Conservation (phyloP, 2,113 vertebrate species). For the Thomomys bottae region DNA sequence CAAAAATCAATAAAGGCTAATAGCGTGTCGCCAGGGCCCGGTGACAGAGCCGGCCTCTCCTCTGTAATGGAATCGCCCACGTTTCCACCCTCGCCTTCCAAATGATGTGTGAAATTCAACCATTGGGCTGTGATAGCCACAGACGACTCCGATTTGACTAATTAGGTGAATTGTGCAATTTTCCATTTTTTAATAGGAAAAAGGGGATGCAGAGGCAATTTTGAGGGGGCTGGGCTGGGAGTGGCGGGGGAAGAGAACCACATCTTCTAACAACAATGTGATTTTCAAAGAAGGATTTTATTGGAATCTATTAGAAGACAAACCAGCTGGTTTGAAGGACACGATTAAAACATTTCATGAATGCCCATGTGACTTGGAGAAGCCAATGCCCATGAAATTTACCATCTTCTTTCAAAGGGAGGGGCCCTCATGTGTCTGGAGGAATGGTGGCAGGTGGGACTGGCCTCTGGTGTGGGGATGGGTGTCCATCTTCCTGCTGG, state of each 20-base stretch:
- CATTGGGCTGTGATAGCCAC: slow-evolving; percentile 72
- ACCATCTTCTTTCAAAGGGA: not conserved
- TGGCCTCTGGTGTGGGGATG: too few species aligned
- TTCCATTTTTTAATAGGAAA: slow-evolving; percentile 76
- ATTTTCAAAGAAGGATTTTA: slow-evolving; percentile 80
- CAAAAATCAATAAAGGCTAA: slow-evolving; percentile 82
- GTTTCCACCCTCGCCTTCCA: slow-evolving; percentile 70
- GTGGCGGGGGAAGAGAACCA: slow-evolving; percentile 23
- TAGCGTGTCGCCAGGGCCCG: slow-evolving; percentile 55
- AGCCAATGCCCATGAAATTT: not conserved
- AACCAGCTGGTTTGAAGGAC: slow-evolving; percentile 69
- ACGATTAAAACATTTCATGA: slow-evolving; percentile 82
- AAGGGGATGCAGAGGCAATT: slow-evolving; percentile 61
- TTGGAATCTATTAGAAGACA: slow-evolving; percentile 79
- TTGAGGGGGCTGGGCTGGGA: slow-evolving; percentile 58
- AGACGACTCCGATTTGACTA: slow-evolving; percentile 75
- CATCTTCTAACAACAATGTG: slow-evolving; percentile 62
- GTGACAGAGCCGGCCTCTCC: slow-evolving; percentile 72
- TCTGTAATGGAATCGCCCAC: slow-evolving; percentile 78
- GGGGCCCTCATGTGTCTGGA: not conserved
- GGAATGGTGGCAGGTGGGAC: too few species aligned
- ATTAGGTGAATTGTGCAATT: slow-evolving; percentile 77
- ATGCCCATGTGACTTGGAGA: slow-evolving; percentile 29
- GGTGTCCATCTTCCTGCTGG: not conserved
- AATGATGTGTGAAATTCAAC: slow-evolving; percentile 86